phyloP scores from a whole-genome alignment of 2,113 vertebrate genomes.

The Myxocyprinus asiaticus region DNA sequence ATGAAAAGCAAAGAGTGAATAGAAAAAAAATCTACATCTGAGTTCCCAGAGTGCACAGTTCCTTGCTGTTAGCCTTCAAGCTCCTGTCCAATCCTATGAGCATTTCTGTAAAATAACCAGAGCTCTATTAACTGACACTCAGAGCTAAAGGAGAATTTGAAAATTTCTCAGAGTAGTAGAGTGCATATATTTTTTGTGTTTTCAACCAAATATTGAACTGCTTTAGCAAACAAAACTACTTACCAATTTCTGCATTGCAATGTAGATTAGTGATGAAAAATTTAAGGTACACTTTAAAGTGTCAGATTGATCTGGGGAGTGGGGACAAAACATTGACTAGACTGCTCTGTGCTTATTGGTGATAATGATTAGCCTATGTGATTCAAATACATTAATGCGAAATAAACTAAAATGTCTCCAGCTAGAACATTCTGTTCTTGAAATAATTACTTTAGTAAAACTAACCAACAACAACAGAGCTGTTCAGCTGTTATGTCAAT shows the following conservation, averaged over 20 bases:
- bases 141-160: slow-evolving; percentile 84
- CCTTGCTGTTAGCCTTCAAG: slow-evolving; percentile 99
- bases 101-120: slow-evolving; percentile 99
- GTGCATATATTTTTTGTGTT: slow-evolving; percentile 44
- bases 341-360: no score
- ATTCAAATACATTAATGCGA: not conserved
- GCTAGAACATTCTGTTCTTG: not conserved
- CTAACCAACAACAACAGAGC: no score
- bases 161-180: slow-evolving; percentile 69
- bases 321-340: slow-evolving; percentile 13
- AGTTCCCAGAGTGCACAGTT: slow-evolving; percentile 99
- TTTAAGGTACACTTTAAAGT: slow-evolving; percentile 40
- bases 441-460: not conserved
- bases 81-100: slow-evolving; percentile 99
- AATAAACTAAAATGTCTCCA: not conserved
- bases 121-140: slow-evolving; percentile 99
- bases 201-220: slow-evolving; percentile 31
- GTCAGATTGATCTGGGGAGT: slow-evolving; percentile 8
- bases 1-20: slow-evolving; percentile 94
- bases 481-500: no score
- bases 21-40: slow-evolving; percentile 98
- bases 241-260: slow-evolving; percentile 47
- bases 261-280: slow-evolving; percentile 25
- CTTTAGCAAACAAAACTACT: slow-evolving; percentile 50
- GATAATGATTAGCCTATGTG: no score